phyloP scores from a whole-genome alignment of 2,888 invertebrate genomes.

The Aleiodes leptofemur region DNA sequence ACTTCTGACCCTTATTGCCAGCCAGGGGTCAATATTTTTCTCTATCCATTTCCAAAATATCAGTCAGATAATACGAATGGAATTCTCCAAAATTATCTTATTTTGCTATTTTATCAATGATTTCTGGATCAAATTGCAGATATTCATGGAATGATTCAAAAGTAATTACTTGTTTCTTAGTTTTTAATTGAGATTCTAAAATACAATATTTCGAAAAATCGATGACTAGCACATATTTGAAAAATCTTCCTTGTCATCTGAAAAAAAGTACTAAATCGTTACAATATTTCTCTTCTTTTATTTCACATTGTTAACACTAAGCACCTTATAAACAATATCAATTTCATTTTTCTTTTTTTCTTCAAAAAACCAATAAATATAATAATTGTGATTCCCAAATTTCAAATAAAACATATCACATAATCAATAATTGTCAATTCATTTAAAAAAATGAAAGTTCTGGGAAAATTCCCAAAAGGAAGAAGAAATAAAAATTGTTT shows the following conservation, averaged over 20 bases:
- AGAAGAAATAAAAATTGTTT: background rate
- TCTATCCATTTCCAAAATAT: no score
- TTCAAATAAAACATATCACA: background rate
- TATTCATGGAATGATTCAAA: background rate
- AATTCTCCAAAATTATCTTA: no score
- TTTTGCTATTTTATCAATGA: no score
- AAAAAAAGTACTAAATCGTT: constrained; percentile 21
- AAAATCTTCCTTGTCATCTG: constrained; percentile 17
- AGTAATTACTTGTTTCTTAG: constrained; percentile 18
- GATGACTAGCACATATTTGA: constrained; percentile 30
- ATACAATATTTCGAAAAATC: constrained; percentile 28
- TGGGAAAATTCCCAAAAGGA: no score
- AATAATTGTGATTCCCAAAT: constrained; percentile 15
- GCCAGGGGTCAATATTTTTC: no score
- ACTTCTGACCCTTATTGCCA: no score
- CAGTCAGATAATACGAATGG: no score
- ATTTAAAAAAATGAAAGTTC: background rate
- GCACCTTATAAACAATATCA: constrained; percentile 22
- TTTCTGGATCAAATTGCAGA: no score
- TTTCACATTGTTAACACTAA: constrained; percentile 28
- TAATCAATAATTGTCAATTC: background rate
- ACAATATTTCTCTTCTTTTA: constrained; percentile 19
- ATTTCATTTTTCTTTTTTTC: constrained; percentile 8
- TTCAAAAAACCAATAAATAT: constrained; percentile 1
- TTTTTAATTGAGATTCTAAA: constrained; percentile 27